phyloP scores from a whole-genome alignment of 2,113 vertebrate species.

The Vimba vimba region DNA sequence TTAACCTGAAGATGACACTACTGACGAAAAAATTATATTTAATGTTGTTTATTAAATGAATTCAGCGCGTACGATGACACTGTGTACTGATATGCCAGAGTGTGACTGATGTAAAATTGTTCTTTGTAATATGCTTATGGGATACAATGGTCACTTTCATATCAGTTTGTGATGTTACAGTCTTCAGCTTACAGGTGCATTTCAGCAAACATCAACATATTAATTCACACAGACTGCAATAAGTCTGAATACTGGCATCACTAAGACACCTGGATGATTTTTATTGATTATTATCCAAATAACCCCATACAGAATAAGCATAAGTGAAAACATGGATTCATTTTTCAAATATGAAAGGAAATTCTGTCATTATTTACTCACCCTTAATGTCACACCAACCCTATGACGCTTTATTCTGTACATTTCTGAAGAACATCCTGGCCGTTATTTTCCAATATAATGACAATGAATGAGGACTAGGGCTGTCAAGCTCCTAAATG shows the following conservation, averaged over 20 bases:
- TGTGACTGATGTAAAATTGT: neutral
- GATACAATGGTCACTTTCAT: neutral
- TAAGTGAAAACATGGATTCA: neutral
- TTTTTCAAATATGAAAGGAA: neutral
- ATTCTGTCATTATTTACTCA: neutral
- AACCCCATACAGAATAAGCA: neutral
- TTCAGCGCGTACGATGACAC: neutral
- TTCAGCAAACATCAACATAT: neutral
- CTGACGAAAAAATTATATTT: neutral
- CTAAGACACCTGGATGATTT: neutral
- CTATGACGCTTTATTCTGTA: neutral
- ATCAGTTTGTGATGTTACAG: neutral
- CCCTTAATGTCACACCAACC: neutral
- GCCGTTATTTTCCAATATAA: neutral
- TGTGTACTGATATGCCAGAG: too few relatives aligned
- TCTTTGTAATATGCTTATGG: slow-evolving; percentile 4
- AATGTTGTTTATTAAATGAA: neutral
- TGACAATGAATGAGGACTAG: neutral
- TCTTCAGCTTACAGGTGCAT: slow-evolving; percentile 7
- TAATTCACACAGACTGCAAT: neutral
- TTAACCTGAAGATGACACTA: slow-evolving; percentile 45
- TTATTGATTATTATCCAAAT: neutral
- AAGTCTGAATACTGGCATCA: neutral
- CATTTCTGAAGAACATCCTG: neutral
- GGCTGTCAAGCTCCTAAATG: neutral